A percentile compares a stretch with the other conserved stretches of the same genome.
phyloP scores from a whole-genome alignment of 1,140 invertebrate genomes.

The Conus ventricosus region DNA sequence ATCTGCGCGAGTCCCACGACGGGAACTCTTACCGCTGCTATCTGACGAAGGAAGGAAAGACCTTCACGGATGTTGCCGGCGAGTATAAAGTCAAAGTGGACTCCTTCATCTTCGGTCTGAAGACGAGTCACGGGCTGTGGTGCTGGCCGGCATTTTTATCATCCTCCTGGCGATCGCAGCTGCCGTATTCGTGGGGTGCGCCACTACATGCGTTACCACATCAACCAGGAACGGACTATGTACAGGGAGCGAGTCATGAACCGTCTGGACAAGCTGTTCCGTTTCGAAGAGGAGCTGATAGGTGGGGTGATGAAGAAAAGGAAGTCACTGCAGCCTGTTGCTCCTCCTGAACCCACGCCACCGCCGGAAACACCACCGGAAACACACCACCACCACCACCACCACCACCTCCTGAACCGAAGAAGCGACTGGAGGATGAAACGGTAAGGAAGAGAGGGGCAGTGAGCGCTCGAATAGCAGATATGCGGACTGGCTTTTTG shows the following conservation, averaged over 20 bases:
- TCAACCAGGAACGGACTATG: neutral
- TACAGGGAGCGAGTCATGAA: constrained; percentile 10
- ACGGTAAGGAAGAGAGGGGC: neutral
- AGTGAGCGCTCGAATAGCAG: no score
- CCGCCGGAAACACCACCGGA: no score
- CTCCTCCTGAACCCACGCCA: neutral
- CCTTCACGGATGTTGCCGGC: neutral
- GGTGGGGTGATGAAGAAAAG: neutral
- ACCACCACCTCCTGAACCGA: neutral
- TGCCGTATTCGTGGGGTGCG: neutral
- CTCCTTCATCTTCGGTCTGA: constrained; percentile 12
- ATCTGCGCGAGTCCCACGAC: neutral
- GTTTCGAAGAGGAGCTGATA: neutral
- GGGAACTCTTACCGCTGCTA: neutral
- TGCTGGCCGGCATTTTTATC: neutral
- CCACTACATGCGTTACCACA: neutral
- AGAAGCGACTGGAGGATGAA: neutral
- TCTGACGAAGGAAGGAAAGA: neutral
- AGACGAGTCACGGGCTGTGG: neutral
- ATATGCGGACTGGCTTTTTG: no score
- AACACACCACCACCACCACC: no score
- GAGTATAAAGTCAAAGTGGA: neutral
- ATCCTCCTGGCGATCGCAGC: neutral
- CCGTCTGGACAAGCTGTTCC: constrained; percentile 18
- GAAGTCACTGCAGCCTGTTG: neutral